phyloP scores from a whole-genome alignment of 2,888 invertebrate species.

The Chironomus riparius region DNA sequence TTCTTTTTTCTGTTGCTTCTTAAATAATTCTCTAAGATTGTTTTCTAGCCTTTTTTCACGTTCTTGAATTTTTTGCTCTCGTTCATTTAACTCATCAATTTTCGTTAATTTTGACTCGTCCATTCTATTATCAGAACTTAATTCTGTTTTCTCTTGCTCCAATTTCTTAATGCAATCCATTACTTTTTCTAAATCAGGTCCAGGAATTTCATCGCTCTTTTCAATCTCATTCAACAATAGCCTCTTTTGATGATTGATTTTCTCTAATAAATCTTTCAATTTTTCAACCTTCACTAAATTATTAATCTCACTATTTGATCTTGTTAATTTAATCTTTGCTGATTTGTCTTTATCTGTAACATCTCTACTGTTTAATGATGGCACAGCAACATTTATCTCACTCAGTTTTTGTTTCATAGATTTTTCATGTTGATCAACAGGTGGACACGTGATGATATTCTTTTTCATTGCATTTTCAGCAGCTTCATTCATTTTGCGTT shows the following conservation, averaged over 20 bases:
- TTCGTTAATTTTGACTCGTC: constrained; percentile 20
- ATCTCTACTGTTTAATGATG: too few relatives aligned
- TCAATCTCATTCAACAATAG: constrained; percentile 36
- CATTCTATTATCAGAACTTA: neutral
- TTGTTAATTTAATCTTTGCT: too few relatives aligned
- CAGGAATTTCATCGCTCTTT: constrained; percentile 18
- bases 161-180: constrained; percentile 21
- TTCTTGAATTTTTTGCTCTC: constrained; percentile 34
- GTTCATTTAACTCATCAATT: constrained; percentile 24
- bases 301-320: neutral
- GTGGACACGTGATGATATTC: constrained; percentile 38
- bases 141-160: constrained; percentile 19
- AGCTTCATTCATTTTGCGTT: constrained; percentile 46
- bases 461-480: constrained; percentile 42
- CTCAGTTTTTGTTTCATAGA: neutral
- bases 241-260: constrained; percentile 38
- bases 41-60: constrained; percentile 35
- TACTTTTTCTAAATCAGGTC: constrained; percentile 29
- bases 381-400: neutral
- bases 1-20: constrained; percentile 26
- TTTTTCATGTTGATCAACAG: constrained; percentile 30
- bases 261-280: constrained; percentile 36
- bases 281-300: constrained; percentile 16
- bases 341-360: neutral
- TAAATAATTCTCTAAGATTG: constrained; percentile 33